Conservation (phyloP, 2,797 vertebrate species). For the Pseudopleuronectes americanus region DNA sequence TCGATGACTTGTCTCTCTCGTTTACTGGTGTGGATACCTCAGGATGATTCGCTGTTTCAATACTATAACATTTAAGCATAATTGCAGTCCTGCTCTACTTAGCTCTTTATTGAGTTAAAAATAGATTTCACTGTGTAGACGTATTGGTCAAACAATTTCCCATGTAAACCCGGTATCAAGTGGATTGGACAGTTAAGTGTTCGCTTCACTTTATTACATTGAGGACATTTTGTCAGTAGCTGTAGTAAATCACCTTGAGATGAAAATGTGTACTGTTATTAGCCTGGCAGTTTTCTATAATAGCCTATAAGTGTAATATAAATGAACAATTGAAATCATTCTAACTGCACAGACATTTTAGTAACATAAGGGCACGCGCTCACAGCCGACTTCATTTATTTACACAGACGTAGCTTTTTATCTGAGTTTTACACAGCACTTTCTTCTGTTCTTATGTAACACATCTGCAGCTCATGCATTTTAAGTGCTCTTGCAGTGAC, state of each 20-base stretch:
- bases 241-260: constrained; percentile 19
- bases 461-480: neutral
- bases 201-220: constrained; percentile 28
- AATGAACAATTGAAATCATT: no score
- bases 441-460: neutral
- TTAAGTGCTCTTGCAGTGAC: neutral
- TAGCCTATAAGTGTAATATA: no score
- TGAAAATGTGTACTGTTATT: constrained; percentile 28
- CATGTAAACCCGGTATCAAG: neutral
- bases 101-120: constrained; percentile 47
- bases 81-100: constrained; percentile 45
- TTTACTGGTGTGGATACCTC: constrained; percentile 26
- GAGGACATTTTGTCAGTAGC: constrained; percentile 47
- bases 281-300: constrained; percentile 17
- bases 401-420: neutral
- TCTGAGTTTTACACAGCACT: neutral
- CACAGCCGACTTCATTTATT: neutral
- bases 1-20: constrained; percentile 37
- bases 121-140: constrained; percentile 34
- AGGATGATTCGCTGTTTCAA: constrained; percentile 37
- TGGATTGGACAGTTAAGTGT: constrained; percentile 29
- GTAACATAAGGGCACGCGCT: neutral
- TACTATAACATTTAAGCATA: constrained; percentile 44
- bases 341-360: constrained; percentile 21
- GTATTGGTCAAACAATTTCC: constrained; percentile 14